These are phyloP conservation scores for Coptodon bakossiorum DNA, from an alignment of 2,113 vertebrate species.

Conservation along the genomic window DNA sequence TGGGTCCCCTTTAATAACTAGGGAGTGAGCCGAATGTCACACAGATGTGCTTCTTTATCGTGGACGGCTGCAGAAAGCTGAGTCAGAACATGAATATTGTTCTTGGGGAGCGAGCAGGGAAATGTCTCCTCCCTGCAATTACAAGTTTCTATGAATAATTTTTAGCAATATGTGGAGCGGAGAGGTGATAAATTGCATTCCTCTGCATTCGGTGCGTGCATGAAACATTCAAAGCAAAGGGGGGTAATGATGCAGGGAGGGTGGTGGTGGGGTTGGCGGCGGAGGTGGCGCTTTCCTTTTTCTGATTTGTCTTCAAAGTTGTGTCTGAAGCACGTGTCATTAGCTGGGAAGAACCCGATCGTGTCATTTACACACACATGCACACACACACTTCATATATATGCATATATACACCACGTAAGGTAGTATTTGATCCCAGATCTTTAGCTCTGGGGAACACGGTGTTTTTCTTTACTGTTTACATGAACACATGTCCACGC, in stretches of 20 bases:
- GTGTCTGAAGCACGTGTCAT: not conserved
- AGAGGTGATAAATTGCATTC: slow-evolving; percentile 25
- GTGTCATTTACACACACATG: not conserved
- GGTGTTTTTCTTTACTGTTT: slow-evolving; percentile 7
- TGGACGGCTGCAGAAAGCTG: not conserved
- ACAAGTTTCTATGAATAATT: slow-evolving; percentile 23
- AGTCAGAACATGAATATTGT: slow-evolving; percentile 23
- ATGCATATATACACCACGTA: not conserved
- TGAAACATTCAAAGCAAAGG: not conserved
- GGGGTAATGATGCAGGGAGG: slow-evolving; percentile 18
- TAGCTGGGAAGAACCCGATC: not conserved
- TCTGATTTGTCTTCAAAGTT: not conserved
- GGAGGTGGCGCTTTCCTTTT: not conserved
- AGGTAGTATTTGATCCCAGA: not conserved
- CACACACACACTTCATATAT: not conserved
- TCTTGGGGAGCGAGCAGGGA: slow-evolving; percentile 23
- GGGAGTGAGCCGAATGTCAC: not conserved
- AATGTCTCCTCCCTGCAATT: slow-evolving; percentile 22
- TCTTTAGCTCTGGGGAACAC: not conserved
- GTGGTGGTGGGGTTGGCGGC: not conserved
- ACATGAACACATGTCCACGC: not conserved
- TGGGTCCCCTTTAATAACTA: not conserved
- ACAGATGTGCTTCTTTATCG: not conserved
- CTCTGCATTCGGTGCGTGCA: not conserved
- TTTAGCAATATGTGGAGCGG: not conserved